Base-by-base conservation (phyloP, 2,113 vertebrate genomes). In the Hiodon tergisus region DNA sequence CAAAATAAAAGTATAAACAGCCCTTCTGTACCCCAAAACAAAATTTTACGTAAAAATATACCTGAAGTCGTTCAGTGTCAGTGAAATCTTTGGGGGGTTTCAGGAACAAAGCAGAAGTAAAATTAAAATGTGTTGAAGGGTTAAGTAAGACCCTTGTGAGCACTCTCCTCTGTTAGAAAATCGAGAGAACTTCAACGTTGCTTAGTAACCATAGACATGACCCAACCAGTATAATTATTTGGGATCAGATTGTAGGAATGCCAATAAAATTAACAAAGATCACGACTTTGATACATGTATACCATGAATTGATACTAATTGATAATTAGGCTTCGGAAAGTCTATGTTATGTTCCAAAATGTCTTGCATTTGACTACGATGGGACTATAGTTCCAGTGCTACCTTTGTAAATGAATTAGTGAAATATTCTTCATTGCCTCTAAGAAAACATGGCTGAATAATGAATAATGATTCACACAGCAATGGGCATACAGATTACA, bases 141-240 rank as follows among this genome's bases (percentile, higher is more conserved):
- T 31, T 31, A 31, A 46, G 31, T 31, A 46, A 31, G 63, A 4
- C n/a, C n/a, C 63, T 31, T 66, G 3, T 31, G 31, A 3, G 5
- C 2, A 31, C 63, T 66, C 31, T 31, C 31, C 31, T 31, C 31
- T 31, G 31, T 31, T 31, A 31, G 31, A 31, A 31, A 31, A 31
- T 31, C 2, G 31, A 54, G 6, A 62, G n/a, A 63, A 72, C 58
- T 13, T 72, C 52, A 16, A 60, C 14, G 71, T 72, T 72, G 71
- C 71, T 72, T 61, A 62, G 71, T 72, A 72, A 72, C 71, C 59
- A 8, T 5, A 47, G 7, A 46, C 60, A 66, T 5, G 54, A 5
- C 54, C 5, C 54, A 57, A 10, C 5, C 54, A 7, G 54, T 10
- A 10, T 10, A 5, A 57, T 57, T 5, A 57, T 10, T 57, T 2